Evolutionary conservation across 2,113 vertebrate species (phyloP).

Genomic region (Melanocharis versteri): DNA sequence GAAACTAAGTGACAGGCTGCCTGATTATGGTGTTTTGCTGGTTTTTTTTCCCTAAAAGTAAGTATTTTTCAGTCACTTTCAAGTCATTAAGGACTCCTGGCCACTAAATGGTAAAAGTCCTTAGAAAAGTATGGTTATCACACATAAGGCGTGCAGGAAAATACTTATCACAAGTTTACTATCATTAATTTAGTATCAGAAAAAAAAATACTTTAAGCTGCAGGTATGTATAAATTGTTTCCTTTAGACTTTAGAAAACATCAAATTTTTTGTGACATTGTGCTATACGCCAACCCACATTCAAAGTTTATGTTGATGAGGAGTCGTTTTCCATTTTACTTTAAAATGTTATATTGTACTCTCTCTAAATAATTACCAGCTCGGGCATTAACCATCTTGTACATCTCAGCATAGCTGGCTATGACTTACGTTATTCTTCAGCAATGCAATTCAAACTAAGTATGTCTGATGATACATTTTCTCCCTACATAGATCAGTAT

Average conservation of each 20-base stretch:
- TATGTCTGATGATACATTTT: not conserved
- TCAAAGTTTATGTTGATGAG: not conserved
- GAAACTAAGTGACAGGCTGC: not conserved
- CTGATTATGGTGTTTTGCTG: not conserved
- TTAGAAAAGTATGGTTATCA: not conserved
- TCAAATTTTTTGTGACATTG: accelerated
- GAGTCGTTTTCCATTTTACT: not conserved
- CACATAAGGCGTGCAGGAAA: not conserved
- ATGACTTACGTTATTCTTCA: not conserved
- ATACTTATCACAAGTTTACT: not conserved
- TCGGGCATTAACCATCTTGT: not conserved
- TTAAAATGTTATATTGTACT: not conserved
- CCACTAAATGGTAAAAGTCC: not conserved
- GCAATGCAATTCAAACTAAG: not conserved
- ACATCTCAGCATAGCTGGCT: not conserved
- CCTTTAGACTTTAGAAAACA: not conserved
- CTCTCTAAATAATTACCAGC: not conserved
- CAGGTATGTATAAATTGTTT: not conserved
- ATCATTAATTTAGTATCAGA: not conserved
- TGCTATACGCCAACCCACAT: not conserved
- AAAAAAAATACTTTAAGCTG: not conserved
- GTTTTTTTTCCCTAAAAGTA: not conserved
- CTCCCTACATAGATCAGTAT: not conserved
- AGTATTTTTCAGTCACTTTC: not conserved
- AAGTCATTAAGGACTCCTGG: not conserved